A percentile compares a stretch with the other conserved stretches of the same genome.
These are phyloP conservation scores for Notocelia uddmanniana DNA, from an alignment of 2,888 invertebrate genomes.

Conservation along the genomic window DNA sequence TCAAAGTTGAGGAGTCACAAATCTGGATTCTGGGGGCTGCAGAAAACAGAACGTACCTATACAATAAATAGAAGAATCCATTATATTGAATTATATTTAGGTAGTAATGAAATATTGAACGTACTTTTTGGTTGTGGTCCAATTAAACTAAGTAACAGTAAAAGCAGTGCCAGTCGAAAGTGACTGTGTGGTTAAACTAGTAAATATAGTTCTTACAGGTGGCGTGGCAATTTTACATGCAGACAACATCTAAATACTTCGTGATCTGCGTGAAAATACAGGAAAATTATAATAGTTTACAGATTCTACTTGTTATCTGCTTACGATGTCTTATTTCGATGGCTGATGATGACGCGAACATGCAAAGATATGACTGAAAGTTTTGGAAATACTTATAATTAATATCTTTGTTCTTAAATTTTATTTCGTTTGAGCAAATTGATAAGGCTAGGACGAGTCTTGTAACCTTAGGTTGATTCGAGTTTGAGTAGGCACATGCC, in stretches of 20 bases:
- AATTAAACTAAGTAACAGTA: conserved; percentile 10
- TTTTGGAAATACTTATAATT: conserved; percentile 20
- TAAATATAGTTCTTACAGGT: conserved; percentile 34
- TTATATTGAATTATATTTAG: background rate
- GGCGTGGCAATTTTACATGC: conserved; percentile 44
- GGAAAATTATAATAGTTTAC: conserved; percentile 70
- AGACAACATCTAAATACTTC: conserved; percentile 46
- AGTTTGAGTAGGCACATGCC: background rate
- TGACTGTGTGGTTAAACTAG: conserved; percentile 32
- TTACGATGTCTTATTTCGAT: conserved; percentile 81
- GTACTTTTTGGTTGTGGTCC: background rate
- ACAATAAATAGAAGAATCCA: background rate
- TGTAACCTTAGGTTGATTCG: background rate
- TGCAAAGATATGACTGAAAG: conserved; percentile 57
- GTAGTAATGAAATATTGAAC: background rate
- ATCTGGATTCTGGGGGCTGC: background rate
- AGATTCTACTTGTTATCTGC: conserved; percentile 74
- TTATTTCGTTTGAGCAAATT: conserved; percentile 37
- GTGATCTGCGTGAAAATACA: conserved; percentile 66
- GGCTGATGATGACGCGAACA: conserved; percentile 74
- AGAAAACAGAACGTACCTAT: background rate
- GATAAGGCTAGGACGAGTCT: background rate
- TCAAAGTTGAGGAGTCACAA: background rate
- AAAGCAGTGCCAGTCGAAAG: conserved; percentile 5
- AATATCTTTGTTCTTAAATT: conserved; percentile 22